These are phyloP conservation scores for Astyanax mexicanus DNA, from an alignment of 2,797 vertebrate species.

Conservation along the genomic window DNA sequence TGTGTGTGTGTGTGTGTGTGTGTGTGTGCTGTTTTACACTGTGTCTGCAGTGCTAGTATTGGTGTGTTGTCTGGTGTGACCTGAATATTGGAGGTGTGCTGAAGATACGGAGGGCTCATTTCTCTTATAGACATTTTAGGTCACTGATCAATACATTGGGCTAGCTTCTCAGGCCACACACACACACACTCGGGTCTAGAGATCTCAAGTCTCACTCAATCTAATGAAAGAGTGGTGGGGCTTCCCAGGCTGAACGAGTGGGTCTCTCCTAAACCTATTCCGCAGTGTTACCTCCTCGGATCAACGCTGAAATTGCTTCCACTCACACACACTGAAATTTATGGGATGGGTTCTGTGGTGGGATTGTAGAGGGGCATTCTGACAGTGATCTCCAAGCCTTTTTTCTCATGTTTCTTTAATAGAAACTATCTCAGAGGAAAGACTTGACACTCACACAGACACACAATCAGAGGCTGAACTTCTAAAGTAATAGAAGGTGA, in stretches of 20 bases:
- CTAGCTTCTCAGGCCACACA: constrained; percentile 2
- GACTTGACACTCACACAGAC: too few relatives aligned
- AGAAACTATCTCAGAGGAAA: not conserved
- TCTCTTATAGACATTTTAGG: constrained; percentile 5
- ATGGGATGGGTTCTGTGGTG: not conserved
- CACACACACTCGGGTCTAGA: not conserved
- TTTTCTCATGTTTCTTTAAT: not conserved
- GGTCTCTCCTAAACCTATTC: not conserved
- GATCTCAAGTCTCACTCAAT: constrained; percentile 24
- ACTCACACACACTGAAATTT: not conserved
- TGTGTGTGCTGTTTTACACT: too few relatives aligned
- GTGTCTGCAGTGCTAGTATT: too few relatives aligned
- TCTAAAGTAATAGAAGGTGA: too few relatives aligned
- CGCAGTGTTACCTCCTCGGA: not conserved
- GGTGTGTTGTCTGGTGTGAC: too few relatives aligned
- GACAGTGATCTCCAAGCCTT: not conserved
- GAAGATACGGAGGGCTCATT: not conserved
- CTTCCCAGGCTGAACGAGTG: not conserved
- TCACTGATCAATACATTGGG: constrained; percentile 39
- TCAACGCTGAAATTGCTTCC: not conserved
- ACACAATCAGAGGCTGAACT: too few relatives aligned
- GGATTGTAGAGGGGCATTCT: not conserved
- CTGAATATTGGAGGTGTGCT: constrained; percentile 14
- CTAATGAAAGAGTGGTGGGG: constrained; percentile 1
- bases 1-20: too few relatives aligned